These are phyloP conservation scores for Leucoma salicis DNA, from an alignment of 2,888 invertebrate genomes.

Conservation along the genomic window DNA sequence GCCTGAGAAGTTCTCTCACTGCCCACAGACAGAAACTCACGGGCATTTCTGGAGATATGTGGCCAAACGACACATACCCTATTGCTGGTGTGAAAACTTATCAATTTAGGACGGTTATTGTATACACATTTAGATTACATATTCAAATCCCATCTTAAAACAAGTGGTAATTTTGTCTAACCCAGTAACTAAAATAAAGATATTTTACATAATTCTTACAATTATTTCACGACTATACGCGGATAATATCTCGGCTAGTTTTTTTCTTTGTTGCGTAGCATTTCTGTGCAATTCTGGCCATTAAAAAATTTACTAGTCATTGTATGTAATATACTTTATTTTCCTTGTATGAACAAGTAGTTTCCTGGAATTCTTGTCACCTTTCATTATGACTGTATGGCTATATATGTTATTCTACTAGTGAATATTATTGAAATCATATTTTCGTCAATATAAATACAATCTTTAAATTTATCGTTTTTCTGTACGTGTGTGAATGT, in stretches of 20 bases:
- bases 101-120: too few relatives aligned
- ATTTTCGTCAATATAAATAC: too few relatives aligned
- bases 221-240: too few relatives aligned
- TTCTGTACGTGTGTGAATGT: too few relatives aligned
- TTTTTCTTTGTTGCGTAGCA: too few relatives aligned
- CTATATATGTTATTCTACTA: too few relatives aligned
- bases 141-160: not conserved
- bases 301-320: slow-evolving; percentile 30
- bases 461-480: too few relatives aligned
- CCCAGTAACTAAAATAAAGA: not conserved
- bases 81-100: too few relatives aligned
- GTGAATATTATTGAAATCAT: too few relatives aligned
- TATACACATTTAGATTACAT: not conserved
- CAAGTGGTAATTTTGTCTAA: too few relatives aligned
- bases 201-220: not conserved
- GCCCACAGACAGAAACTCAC: slow-evolving; percentile 39
- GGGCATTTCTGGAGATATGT: slow-evolving; percentile 42
- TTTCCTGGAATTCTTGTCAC: slow-evolving; percentile 16
- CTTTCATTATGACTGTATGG: not conserved
- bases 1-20: slow-evolving; percentile 61
- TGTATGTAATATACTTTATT: slow-evolving; percentile 13
- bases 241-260: too few relatives aligned
- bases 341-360: slow-evolving; percentile 30
- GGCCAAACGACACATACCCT: too few relatives aligned
- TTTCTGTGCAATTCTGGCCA: slow-evolving; percentile 19